Evolutionary conservation across 2,113 vertebrate species (phyloP).

Genomic region (Lophius piscatorius): DNA sequence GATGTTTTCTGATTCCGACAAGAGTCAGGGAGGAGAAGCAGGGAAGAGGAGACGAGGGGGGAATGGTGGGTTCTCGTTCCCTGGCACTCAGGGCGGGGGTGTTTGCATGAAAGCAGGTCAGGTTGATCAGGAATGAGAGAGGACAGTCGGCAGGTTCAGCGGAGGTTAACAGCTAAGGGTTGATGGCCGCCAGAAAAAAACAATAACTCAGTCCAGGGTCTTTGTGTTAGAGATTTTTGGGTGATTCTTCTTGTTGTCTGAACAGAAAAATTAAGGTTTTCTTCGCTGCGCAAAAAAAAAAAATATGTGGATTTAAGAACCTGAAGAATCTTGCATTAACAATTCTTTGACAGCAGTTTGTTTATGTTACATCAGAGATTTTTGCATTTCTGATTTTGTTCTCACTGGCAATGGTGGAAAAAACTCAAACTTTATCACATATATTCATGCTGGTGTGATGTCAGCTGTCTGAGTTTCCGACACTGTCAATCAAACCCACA

Average conservation of each 20-base stretch:
- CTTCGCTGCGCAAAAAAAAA: too few species aligned
- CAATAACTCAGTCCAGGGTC: constrained; percentile 19
- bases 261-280: too few species aligned
- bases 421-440: too few species aligned
- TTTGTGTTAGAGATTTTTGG: constrained; percentile 21
- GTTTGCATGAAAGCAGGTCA: constrained; percentile 51
- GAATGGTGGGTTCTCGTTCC: constrained; percentile 48
- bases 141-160: constrained; percentile 76
- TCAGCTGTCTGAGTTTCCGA: too few species aligned
- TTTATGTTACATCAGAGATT: neutral
- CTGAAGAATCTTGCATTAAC: too few species aligned
- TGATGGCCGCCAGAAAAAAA: constrained; percentile 63
- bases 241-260: neutral
- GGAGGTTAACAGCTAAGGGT: constrained; percentile 65
- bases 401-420: too few species aligned
- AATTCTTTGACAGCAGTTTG: neutral
- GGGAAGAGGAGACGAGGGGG: constrained; percentile 12
- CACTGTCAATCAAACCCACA: too few species aligned
- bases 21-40: constrained; percentile 22
- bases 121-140: constrained; percentile 63
- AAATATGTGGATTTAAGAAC: too few species aligned
- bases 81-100: constrained; percentile 47
- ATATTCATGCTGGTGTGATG: too few species aligned
- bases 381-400: neutral
- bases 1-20: constrained; percentile 64